Conservation (phyloP, 2,113 vertebrate genomes). For the Perca fluviatilis region DNA sequence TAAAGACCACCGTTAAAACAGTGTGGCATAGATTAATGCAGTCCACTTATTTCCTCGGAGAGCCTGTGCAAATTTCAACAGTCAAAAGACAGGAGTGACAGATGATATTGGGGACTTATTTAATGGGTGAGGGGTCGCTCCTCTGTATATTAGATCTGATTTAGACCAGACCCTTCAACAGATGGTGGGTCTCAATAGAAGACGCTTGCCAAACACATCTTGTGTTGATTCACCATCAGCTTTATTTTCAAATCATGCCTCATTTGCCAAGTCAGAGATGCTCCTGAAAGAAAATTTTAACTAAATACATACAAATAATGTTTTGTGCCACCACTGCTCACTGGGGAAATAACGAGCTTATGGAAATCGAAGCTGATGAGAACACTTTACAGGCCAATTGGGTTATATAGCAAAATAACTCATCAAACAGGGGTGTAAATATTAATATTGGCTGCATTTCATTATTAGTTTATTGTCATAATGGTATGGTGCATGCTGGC, state of each 20-base stretch:
- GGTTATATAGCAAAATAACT: too few species aligned
- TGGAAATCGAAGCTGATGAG: not conserved
- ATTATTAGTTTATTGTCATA: too few species aligned
- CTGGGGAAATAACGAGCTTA: not conserved
- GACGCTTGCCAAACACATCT: not conserved
- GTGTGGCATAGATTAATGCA: conserved; percentile 63
- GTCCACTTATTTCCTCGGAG: conserved; percentile 80
- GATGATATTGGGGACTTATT: conserved; percentile 14
- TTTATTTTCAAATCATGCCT: not conserved
- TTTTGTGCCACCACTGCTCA: not conserved
- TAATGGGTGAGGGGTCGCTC: not conserved
- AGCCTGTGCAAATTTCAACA: conserved; percentile 73
- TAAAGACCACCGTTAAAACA: conserved; percentile 70
- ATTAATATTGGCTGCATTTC: too few species aligned
- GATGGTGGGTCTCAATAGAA: not conserved
- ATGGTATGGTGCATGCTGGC: not conserved
- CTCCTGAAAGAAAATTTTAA: not conserved
- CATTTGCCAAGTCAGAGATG: not conserved
- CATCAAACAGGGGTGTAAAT: too few species aligned
- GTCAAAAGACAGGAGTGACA: conserved; percentile 33
- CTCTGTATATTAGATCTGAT: not conserved
- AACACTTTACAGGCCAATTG: too few species aligned
- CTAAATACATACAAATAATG: not conserved
- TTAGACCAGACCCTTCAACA: not conserved
- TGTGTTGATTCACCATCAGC: not conserved